Evolutionary conservation across 53 echinoderm and acorn worm genomes (phyloP).

Genomic region (Antedon mediterranea): DNA sequence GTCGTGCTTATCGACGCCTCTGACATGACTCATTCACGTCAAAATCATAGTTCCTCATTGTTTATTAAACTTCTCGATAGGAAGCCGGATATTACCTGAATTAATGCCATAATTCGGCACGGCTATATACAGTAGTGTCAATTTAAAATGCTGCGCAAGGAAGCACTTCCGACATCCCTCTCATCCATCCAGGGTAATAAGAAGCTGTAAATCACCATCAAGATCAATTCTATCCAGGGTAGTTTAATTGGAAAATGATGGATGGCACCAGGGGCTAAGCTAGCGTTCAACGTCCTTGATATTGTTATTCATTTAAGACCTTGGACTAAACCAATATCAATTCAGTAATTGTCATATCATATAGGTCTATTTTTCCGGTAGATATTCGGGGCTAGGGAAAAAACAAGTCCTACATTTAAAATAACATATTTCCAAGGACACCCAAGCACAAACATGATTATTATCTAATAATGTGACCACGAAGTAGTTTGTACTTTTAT

Average conservation of each 20-base stretch:
- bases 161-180: not conserved
- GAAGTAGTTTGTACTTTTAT: no score
- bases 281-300: not conserved
- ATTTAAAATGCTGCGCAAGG: no score
- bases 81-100: not conserved
- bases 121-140: no score
- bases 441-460: no score
- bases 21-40: not conserved
- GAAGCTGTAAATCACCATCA: not conserved
- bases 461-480: no score
- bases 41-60: not conserved
- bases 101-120: not conserved
- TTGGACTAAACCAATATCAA: not conserved
- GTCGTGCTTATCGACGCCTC: not conserved
- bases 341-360: no score
- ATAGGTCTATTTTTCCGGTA: no score
- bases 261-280: not conserved
- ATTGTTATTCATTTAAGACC: not conserved
- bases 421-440: no score
- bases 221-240: not conserved
- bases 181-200: not conserved
- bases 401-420: no score
- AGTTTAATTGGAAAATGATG: not conserved
- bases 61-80: not conserved
- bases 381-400: no score